These are phyloP conservation scores for Stercorarius parasiticus DNA, from an alignment of 2,113 vertebrate species.

Conservation along the genomic window DNA sequence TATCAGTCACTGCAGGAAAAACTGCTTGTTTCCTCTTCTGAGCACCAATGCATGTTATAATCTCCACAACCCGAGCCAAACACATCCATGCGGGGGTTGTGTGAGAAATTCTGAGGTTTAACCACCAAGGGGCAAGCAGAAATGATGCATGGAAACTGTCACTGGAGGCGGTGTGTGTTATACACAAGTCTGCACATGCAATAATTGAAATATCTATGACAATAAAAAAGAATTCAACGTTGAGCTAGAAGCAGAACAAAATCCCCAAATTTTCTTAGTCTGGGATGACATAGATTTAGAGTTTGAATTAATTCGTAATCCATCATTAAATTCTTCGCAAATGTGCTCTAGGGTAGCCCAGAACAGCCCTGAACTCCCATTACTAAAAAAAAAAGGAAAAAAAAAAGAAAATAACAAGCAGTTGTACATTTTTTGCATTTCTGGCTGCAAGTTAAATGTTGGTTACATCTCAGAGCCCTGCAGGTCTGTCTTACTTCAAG, in stretches of 20 bases:
- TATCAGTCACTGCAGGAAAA: not conserved
- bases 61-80: not conserved
- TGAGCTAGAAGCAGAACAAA: not conserved
- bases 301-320: not conserved
- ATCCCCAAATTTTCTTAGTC: not conserved
- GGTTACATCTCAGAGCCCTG: not conserved
- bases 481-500: not conserved
- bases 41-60: not conserved
- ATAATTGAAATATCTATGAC: not conserved
- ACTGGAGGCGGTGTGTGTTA: not conserved
- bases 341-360: not conserved
- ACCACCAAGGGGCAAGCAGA: not conserved
- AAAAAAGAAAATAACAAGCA: not conserved
- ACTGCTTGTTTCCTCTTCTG: not conserved
- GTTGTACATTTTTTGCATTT: not conserved
- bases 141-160: not conserved
- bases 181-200: not conserved
- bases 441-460: not conserved
- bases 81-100: not conserved
- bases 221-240: not conserved
- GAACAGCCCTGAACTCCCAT: not conserved
- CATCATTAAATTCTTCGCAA: not conserved
- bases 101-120: slow-evolving; percentile 7
- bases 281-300: not conserved
- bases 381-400: not conserved